Evolutionary conservation across 2,797 vertebrate genomes (phyloP), one percentile per base, ranked within the genome.

Genomic region (Enteromius mattozi): DNA sequence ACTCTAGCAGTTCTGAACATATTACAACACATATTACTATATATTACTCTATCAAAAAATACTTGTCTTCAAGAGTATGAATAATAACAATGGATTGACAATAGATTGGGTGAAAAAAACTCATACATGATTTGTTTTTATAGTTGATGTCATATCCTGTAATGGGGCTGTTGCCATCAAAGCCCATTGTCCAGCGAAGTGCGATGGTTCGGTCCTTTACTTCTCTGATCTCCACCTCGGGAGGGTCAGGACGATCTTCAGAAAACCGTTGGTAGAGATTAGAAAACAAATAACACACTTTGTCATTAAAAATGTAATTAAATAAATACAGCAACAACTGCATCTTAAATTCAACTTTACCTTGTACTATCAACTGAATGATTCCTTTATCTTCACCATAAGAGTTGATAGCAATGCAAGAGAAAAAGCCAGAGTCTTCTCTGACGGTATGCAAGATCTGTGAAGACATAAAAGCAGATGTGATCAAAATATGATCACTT

Each of bases 151-250:
- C 98, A 0, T 99, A 99, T 93, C 98, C 98, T 0, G 97, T 99
- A 90, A 99, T 99, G 4, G 97, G 98, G 90, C 98, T 99, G 94
- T 99, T 99, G 71, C 98, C 98, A 0, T 99, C 98, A 3, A 99
- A 99, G n/a, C 98, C 98, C 97, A 99, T 99, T 45, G 98, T 99
- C 98, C 98, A 99, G 82, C 97, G 94, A 78, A 99, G 97, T 17
- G 98, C 97, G 70, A 99, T 99, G 47, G 97, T 99, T 30, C 98
- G 96, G 1, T 98, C 98, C 91, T 96, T 96, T 68, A 99, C 98
- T 30, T 99, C 98, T 77, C 97, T 95, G 88, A 99, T 99, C 94
- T 99, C 98, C 6, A 99, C 98, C 89, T 98, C 97, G 0, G 98
- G 98, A 77, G 98, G 98, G 87, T 99, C 98, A 0, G 98, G 98